Conservation (phyloP, 2,113 vertebrate species). For the Calcarius ornatus region DNA sequence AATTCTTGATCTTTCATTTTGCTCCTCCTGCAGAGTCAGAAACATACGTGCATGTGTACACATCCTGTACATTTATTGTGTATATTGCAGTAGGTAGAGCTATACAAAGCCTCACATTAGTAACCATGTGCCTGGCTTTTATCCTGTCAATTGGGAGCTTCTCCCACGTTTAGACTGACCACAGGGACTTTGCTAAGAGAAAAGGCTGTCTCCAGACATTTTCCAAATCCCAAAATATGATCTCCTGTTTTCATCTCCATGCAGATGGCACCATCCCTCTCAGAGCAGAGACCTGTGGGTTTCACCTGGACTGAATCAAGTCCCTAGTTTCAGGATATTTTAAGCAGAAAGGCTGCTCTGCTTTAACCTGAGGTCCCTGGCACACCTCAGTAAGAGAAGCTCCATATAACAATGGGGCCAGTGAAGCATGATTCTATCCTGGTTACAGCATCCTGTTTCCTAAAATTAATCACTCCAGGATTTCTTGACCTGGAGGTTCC, state of each 20-base stretch:
- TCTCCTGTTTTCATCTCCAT: background rate
- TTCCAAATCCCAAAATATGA: background rate
- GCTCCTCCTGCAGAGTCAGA: background rate
- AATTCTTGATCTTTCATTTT: background rate
- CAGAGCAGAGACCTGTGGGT: background rate
- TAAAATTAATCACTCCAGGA: background rate
- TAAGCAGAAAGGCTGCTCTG: background rate
- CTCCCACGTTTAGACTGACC: fast-evolving
- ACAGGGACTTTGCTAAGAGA: background rate
- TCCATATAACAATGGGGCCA: background rate
- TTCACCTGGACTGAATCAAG: background rate
- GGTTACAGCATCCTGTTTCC: background rate
- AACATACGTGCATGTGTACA: fast-evolving
- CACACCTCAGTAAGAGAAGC: background rate
- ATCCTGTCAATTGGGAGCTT: background rate
- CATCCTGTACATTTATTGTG: background rate
- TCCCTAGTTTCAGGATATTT: background rate
- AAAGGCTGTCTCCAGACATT: background rate
- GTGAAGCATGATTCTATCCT: background rate
- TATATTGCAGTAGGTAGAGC: background rate
- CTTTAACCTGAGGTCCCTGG: background rate
- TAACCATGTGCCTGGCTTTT: background rate
- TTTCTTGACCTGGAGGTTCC: background rate
- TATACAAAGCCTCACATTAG: background rate
- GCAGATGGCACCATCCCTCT: background rate